Base-by-base conservation (phyloP, 2,797 vertebrate species). In the Danio kyathit region DNA sequence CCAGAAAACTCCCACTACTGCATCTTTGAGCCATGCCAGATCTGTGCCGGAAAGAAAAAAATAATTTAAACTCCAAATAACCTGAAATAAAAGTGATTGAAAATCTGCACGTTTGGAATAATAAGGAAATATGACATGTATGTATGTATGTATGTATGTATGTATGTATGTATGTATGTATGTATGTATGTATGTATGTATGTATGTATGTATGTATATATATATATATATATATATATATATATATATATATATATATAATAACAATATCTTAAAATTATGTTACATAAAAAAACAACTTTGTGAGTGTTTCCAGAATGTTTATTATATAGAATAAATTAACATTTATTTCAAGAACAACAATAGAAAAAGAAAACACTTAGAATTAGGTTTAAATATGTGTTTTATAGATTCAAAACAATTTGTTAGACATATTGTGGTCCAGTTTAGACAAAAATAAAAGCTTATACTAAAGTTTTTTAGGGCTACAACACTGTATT, bases 1-100 rank as follows among this genome's bases (percentile, higher is more conserved):
- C 93, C 84, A 96, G 75, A 8, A 94, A 94, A 84, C 95, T 96
- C 4, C 94, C 94, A 83, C 95, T 97, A 90, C 94, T 95, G 13
- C 96, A 97, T 57, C 95, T 93, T 17, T 91, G 93, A 79, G 96
- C 91, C 0, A 92, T 79, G 92, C 76, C 0, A 87, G 93, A 74
- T 92, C 90, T 92, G 96, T 96, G 71, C 40, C 65, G 29, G 16
- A 64, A 38, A 54, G 46, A 70, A 38, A n/a, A 12, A 73, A 14
- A 41, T 14, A 21, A 29, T n/a, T 48, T 21, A 8, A 14, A 66
- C 21, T 66, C 0, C 12, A 48, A 7, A 4, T 12, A 10, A 65
- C 17, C 41, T 46, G 6, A 19, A 65, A 10, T 12, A 7, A 38
- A 60, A 14, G 5, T 10, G 2, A 10, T 5, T 10, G 2, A 10